Conservation (phyloP, 2,888 invertebrate genomes). For the Baronia brevicornis region DNA sequence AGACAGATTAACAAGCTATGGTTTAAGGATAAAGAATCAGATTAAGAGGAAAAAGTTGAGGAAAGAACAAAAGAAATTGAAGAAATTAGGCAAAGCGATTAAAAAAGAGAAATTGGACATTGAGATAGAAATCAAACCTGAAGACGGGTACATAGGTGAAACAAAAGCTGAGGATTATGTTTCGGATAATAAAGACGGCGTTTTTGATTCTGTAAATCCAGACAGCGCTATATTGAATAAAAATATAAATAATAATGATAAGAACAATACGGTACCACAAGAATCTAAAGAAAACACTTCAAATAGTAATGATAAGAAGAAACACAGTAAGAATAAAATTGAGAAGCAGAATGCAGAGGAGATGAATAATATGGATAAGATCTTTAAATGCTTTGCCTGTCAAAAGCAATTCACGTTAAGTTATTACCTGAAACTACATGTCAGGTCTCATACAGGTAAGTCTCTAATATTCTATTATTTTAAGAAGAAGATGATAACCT, state of each 20-base stretch:
- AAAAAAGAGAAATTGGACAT: slow-evolving; percentile 25
- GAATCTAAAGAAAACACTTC: slow-evolving; percentile 17
- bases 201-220: slow-evolving; percentile 14
- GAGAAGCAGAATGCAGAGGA: slow-evolving; percentile 22
- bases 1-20: slow-evolving; percentile 57
- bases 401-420: slow-evolving; percentile 58
- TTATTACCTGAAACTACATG: slow-evolving; percentile 61
- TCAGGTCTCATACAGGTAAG: slow-evolving; percentile 62
- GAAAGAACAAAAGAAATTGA: slow-evolving; percentile 44
- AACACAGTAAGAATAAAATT: neutral
- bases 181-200: neutral
- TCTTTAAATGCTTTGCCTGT: slow-evolving; percentile 64
- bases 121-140: slow-evolving; percentile 55
- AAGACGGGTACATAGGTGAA: slow-evolving; percentile 60
- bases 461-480: neutral
- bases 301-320: slow-evolving; percentile 6
- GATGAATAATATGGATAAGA: slow-evolving; percentile 43
- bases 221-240: slow-evolving; percentile 1
- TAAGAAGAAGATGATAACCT: neutral
- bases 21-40: slow-evolving; percentile 49
- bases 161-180: slow-evolving; percentile 38
- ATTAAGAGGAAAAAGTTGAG: slow-evolving; percentile 44
- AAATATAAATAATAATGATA: slow-evolving; percentile 15
- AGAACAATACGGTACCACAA: slow-evolving; percentile 12
- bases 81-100: slow-evolving; percentile 32